Evolutionary conservation across 1,140 invertebrate species (phyloP).

Genomic region (Penaeus vannamei): DNA sequence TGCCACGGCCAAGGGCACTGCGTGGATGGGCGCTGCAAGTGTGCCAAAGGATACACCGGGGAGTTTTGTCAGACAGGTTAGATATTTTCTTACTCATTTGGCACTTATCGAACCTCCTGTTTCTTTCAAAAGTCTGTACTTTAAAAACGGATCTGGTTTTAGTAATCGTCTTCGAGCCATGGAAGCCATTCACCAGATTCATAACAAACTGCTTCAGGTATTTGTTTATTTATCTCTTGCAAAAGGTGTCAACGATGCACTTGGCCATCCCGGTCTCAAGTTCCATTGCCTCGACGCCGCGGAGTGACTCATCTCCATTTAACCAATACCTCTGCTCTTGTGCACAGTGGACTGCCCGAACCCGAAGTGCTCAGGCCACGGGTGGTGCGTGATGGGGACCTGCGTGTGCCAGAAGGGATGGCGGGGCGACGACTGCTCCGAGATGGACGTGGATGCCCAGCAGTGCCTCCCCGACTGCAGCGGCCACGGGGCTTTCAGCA

Average conservation of each 20-base stretch:
- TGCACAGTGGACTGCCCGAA: constrained; percentile 91
- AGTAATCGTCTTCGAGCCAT: too few relatives aligned
- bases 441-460: constrained; percentile 92
- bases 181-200: too few relatives aligned
- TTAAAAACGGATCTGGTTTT: too few relatives aligned
- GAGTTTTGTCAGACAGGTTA: constrained; percentile 90
- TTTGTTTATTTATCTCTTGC: too few relatives aligned
- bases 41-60: constrained; percentile 92
- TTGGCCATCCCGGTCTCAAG: too few relatives aligned
- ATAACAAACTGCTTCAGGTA: too few relatives aligned
- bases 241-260: too few relatives aligned
- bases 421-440: constrained; percentile 92
- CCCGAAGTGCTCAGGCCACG: constrained; percentile 95
- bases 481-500: constrained; percentile 92
- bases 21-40: constrained; percentile 93
- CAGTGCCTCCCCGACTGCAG: constrained; percentile 96
- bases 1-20: constrained; percentile 96
- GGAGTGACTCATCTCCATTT: too few relatives aligned
- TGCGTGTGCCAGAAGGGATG: constrained; percentile 98
- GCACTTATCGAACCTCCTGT: too few relatives aligned
- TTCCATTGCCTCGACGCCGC: too few relatives aligned
- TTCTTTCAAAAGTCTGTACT: too few relatives aligned
- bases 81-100: constrained; percentile 18
- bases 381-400: constrained; percentile 94
- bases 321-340: constrained; percentile 18